phyloP scores from a whole-genome alignment of 2,113 vertebrate genomes.

The Urocynchramus pylzowi region DNA sequence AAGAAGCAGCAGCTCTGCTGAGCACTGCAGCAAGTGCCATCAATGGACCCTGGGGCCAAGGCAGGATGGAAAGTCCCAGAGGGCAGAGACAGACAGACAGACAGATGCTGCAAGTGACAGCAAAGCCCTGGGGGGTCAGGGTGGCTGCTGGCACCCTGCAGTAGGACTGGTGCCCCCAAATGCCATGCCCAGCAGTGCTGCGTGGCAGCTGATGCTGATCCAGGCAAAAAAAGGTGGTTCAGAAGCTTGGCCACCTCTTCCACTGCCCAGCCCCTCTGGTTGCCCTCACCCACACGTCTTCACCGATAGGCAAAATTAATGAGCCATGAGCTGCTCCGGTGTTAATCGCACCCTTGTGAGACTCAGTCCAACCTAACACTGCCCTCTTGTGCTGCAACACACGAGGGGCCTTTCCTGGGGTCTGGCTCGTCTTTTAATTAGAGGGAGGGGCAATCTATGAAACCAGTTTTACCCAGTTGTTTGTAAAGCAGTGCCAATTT shows the following conservation, averaged over 20 bases:
- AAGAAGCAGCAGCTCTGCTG: background rate
- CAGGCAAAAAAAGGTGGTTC: background rate
- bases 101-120: background rate
- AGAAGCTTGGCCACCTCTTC: background rate
- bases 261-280: background rate
- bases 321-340: background rate
- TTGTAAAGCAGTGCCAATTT: background rate
- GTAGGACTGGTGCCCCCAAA: background rate
- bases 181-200: accelerated
- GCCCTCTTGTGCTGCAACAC: constrained; percentile 74
- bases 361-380: constrained; percentile 73
- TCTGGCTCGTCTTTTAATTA: background rate
- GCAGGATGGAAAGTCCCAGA: background rate
- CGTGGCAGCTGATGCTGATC: background rate
- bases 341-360: constrained; percentile 18
- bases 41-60: no score
- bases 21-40: background rate
- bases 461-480: background rate
- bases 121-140: background rate
- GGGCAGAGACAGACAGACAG: background rate
- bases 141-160: background rate
- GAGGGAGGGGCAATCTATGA: background rate
- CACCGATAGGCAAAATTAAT: background rate
- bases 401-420: constrained; percentile 34
- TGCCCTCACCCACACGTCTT: background rate